Evolutionary conservation across 2,113 vertebrate species (phyloP), one percentile per base, ranked within the genome.

Genomic region (Chloebia gouldiae): DNA sequence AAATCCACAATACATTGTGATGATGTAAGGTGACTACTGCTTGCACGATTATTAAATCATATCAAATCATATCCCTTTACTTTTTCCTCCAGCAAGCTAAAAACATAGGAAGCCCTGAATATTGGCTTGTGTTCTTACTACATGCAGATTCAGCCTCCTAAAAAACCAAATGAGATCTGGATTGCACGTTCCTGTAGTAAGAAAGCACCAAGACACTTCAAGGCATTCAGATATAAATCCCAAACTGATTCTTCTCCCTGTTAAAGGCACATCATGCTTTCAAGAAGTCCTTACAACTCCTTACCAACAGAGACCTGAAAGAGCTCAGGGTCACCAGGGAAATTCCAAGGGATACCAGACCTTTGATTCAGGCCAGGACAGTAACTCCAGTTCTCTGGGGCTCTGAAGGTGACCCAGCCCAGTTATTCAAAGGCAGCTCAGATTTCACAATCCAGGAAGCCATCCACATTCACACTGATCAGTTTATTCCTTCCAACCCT

Each of bases 381-480:
- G 47, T 20, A 73, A 63, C 39, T 57, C 11, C 18, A 16, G 11
- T 7, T 73, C 42, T 71, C 40, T 63, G 4, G 1, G 33, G n/a
- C 31, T 53, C 33, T 20, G 64, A 64, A 39, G 60, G 28, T 10
- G 13, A 91, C 24, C 33, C 72, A 9, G 25, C 31, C 42, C 7
- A 37, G 28, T 17, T 23, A 47, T 4, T 66, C 42, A 50, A 24
- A 66, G 71, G 16, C 47, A 49, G 47, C 30, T 31, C 13, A 13
- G 40, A 42, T 30, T 42, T 76, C n/a, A 22, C 24, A 51, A 17
- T 10, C 33, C 63, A 53, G 44, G 68, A 50, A 80, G 15, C 28
- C 61, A 35, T 8, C 27, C 35, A 13, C 0, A 0, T 23, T 40
- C 53, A 23, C 24, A 44, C 33, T 2, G 6, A 27, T 10, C n/a